Base-by-base conservation (phyloP, 2,113 vertebrate species). In the Stomatorhinus ivindoensis region DNA sequence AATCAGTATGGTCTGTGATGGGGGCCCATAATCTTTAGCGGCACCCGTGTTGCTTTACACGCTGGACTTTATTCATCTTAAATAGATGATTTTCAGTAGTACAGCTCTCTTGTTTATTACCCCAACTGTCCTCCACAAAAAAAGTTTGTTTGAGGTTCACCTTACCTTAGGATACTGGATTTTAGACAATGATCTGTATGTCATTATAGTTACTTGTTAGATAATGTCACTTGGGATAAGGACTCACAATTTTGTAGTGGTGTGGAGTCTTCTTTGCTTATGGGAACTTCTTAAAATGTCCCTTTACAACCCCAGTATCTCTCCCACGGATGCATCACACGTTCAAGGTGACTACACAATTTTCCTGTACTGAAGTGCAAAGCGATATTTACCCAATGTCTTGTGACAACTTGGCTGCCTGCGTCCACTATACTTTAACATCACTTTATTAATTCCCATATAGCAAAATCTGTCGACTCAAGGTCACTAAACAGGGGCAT, bases 301-400 rank as follows among this genome's bases (percentile, higher is more conserved):
- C 17, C 50, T 87, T 86, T 85, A 86, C 48, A 87, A 61, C 39
- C 24, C 7, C 21, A 39, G 39, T n/a, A 44, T 65, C 55, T n/a
- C 53, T 61, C 7, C 35, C 24, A 61, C 19, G 15, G 31, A 21
- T 87, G 47, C 19, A 86, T 39, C 0, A 3, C n/a, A 35, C 11
- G 3, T 44, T 61, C 53, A 87, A 87, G 87, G 87, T 61, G 87
- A 61, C 87, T 61, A 21, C 87, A 44, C 55, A 65, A 87, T 61
- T 87, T 61, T 21, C 35, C 53, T 53, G 42, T 44, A 39, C 39
- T 65, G 35, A 53, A 44, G 53, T 61, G 7, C 19, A 65, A 87
- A 19, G 55, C 31, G 27, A 53, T 86, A 53, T 65, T 65, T 44
- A 84, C 82, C 39, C 61, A 69, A 19, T 17, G 24, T n/a, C 27